Evolutionary conservation across 2,888 invertebrate genomes (phyloP).

Genomic region (Catocala nupta): DNA sequence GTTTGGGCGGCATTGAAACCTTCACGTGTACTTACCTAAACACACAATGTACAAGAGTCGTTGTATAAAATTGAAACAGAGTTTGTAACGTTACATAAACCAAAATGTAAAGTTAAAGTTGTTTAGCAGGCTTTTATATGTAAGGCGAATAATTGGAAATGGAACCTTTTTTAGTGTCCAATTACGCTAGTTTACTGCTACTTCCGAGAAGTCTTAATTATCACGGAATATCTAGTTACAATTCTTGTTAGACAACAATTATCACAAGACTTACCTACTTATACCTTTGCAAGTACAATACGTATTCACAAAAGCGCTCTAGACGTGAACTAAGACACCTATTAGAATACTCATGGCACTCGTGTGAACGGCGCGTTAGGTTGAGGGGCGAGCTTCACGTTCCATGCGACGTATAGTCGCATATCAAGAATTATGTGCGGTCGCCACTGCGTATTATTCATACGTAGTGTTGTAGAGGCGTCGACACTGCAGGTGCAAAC

Average conservation of each 20-base stretch:
- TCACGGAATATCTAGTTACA: too few relatives aligned
- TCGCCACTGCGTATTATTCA: conserved; percentile 35
- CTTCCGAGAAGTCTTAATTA: too few relatives aligned
- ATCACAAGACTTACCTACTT: too few relatives aligned
- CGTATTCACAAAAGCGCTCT: conserved; percentile 18
- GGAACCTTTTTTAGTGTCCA: too few relatives aligned
- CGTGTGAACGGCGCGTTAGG: conserved; percentile 39
- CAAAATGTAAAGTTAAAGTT: too few relatives aligned
- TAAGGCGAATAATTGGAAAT: too few relatives aligned
- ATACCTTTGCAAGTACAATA: conserved; percentile 1
- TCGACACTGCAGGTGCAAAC: conserved; percentile 6
- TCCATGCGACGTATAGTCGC: conserved; percentile 33
- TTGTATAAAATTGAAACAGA: neutral
- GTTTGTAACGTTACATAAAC: neutral
- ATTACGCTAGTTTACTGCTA: too few relatives aligned
- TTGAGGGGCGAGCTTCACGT: conserved; percentile 29
- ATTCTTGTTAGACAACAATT: neutral
- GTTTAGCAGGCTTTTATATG: too few relatives aligned
- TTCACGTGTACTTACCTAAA: neutral
- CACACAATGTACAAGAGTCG: neutral
- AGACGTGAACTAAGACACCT: conserved; percentile 44
- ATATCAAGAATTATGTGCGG: conserved; percentile 40
- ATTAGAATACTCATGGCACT: conserved; percentile 48
- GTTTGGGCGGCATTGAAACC: neutral
- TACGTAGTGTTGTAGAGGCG: conserved; percentile 24